These are phyloP conservation scores for Steinernema feltiae DNA, from an alignment of 1,140 invertebrate genomes.

Conservation along the genomic window DNA sequence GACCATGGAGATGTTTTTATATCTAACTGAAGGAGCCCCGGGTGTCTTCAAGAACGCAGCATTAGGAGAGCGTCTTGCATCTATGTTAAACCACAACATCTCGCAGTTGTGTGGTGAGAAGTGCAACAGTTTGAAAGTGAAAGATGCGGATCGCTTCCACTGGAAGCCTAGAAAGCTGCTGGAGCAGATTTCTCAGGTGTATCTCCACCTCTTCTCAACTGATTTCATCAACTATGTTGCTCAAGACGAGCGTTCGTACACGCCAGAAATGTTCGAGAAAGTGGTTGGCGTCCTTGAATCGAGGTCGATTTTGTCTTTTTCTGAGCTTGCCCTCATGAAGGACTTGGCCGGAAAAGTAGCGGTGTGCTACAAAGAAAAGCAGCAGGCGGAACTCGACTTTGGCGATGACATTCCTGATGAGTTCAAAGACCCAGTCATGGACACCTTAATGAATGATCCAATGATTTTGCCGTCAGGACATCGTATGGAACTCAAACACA, in stretches of 20 bases:
- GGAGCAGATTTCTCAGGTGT: slow-evolving; percentile 87
- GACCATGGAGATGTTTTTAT: slow-evolving; percentile 96
- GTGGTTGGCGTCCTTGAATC: slow-evolving; percentile 74
- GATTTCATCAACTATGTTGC: slow-evolving; percentile 79
- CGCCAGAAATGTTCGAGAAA: slow-evolving; percentile 81
- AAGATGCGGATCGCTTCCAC: slow-evolving; percentile 80
- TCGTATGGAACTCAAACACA: slow-evolving; percentile 88
- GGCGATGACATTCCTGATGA: slow-evolving; percentile 94
- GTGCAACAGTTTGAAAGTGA: slow-evolving; percentile 94
- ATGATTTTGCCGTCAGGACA: slow-evolving; percentile 85
- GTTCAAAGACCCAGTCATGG: slow-evolving; percentile 93
- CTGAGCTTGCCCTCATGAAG: slow-evolving; percentile 58
- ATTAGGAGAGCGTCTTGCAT: slow-evolving; percentile 81
- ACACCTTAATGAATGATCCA: slow-evolving; percentile 92
- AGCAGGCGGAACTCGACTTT: slow-evolving; percentile 66
- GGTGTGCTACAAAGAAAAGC: slow-evolving; percentile 73
- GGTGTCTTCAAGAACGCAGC: slow-evolving; percentile 80
- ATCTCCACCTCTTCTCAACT: slow-evolving; percentile 86
- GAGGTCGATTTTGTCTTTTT: slow-evolving; percentile 76
- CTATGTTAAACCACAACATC: slow-evolving; percentile 89
- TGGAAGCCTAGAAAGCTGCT: slow-evolving; percentile 87
- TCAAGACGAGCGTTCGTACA: slow-evolving; percentile 83
- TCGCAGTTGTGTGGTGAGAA: slow-evolving; percentile 93
- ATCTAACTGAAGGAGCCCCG: slow-evolving; percentile 84
- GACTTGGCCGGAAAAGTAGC: slow-evolving; percentile 73